These are phyloP conservation scores for Symphodus melops DNA, from an alignment of 2,113 vertebrate species.

Conservation along the genomic window DNA sequence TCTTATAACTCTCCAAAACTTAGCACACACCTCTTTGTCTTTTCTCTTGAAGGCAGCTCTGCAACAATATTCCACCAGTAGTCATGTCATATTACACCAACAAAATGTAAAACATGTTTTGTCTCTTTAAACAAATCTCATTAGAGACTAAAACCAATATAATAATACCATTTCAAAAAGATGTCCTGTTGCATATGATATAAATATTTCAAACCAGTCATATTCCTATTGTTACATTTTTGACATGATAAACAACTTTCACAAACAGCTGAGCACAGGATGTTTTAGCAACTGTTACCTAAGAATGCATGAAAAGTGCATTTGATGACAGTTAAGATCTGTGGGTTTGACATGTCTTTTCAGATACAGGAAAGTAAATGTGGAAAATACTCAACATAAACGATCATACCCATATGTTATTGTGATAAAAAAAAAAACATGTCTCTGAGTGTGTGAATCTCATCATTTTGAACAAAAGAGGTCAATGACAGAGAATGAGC, in stretches of 20 bases:
- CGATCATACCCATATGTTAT: neutral
- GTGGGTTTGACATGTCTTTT: constrained; percentile 19
- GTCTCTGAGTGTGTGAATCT: neutral
- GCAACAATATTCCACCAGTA: neutral
- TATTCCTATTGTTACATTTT: neutral
- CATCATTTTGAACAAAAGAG: neutral
- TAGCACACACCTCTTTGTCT: neutral
- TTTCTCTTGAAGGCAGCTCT: neutral
- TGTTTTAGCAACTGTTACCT: constrained; percentile 10
- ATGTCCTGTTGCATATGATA: neutral
- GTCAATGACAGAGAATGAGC: neutral
- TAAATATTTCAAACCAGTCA: neutral
- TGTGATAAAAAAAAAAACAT: no score
- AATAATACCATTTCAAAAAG: neutral
- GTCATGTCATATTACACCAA: no score
- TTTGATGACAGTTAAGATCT: constrained; percentile 10
- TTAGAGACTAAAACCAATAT: constrained; percentile 3
- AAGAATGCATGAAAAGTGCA: constrained; percentile 3
- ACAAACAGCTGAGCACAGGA: neutral
- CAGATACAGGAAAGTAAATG: constrained; percentile 21
- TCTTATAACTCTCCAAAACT: constrained; percentile 15
- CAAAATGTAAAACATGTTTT: neutral
- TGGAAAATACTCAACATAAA: constrained; percentile 21
- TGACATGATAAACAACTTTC: neutral
- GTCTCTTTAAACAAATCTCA: neutral